Evolutionary conservation across 2,888 invertebrate genomes (phyloP).

Genomic region (Drosophila austrosaltans): DNA sequence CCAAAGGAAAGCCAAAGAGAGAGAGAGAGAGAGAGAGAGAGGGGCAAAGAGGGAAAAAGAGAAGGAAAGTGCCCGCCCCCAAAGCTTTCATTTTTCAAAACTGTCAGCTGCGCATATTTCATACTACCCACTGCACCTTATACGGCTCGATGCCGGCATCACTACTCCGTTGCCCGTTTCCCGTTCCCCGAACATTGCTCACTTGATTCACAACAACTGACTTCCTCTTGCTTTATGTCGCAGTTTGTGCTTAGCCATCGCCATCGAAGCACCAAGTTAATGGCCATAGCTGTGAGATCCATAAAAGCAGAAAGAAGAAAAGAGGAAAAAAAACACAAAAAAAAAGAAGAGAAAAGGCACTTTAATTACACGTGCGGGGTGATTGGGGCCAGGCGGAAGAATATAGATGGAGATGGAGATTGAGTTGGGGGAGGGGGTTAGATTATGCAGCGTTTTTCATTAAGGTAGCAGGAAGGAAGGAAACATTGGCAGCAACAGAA

Average conservation of each 20-base stretch:
- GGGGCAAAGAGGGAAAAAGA: background rate
- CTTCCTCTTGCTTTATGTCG: conserved; percentile 6
- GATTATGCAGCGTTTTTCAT: conserved; percentile 77
- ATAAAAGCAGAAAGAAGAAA: conserved; percentile 31
- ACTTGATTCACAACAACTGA: background rate
- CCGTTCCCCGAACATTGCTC: background rate
- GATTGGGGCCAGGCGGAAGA: background rate
- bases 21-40: background rate
- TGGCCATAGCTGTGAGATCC: conserved; percentile 57
- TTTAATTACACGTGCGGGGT: conserved; percentile 63
- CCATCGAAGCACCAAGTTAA: conserved; percentile 71
- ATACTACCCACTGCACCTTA: conserved; percentile 33
- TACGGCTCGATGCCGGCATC: conserved; percentile 5
- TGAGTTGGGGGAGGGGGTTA: background rate
- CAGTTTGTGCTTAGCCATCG: conserved; percentile 66
- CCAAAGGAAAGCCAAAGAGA: conserved; percentile 13
- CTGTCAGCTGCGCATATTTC: conserved; percentile 72
- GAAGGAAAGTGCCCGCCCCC: background rate
- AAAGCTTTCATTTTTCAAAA: conserved; percentile 71
- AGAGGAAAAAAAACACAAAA: background rate
- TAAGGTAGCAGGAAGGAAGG: conserved; percentile 38
- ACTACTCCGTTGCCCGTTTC: background rate
- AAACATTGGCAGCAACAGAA: conserved; percentile 12
- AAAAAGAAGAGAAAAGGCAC: conserved; percentile 32
- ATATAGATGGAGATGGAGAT: background rate